Percentiles rank a stretch among this genome's conserved stretches.
Evolutionary conservation across 1,140 invertebrate species (phyloP).

Genomic region (Drosophila neocordata): DNA sequence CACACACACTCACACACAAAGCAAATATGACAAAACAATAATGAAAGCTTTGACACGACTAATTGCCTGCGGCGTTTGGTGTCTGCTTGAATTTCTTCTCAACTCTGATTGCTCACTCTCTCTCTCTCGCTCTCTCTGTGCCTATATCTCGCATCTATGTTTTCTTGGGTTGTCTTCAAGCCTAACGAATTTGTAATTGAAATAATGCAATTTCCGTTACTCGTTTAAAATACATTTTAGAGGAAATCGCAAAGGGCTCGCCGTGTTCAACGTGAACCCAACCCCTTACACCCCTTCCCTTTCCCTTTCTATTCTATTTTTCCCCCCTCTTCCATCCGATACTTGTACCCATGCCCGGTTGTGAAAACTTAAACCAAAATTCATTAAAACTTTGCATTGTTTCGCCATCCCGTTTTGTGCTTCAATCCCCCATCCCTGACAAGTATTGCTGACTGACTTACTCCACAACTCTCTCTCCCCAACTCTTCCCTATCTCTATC

Average conservation of each 20-base stretch:
- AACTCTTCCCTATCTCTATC: conserved; percentile 7
- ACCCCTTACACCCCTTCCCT: not conserved
- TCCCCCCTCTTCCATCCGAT: not conserved
- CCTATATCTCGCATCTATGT: conserved; percentile 4
- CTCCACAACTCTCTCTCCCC: conserved; percentile 3
- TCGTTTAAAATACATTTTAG: conserved; percentile 79
- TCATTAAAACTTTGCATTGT: conserved; percentile 81
- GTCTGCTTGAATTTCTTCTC: conserved; percentile 58
- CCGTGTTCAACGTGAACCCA: conserved; percentile 16
- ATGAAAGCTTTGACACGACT: conserved; percentile 81
- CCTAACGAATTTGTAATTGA: conserved; percentile 77
- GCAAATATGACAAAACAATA: conserved; percentile 81
- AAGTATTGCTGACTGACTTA: conserved; percentile 43
- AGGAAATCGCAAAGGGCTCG: conserved; percentile 76
- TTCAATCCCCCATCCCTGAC: conserved; percentile 38
- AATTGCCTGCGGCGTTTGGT: conserved; percentile 78
- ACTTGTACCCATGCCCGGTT: not conserved
- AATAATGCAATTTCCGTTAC: conserved; percentile 81
- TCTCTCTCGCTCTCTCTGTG: conserved; percentile 26
- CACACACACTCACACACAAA: conserved; percentile 34
- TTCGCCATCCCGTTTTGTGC: conserved; percentile 36
- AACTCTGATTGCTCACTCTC: conserved; percentile 24
- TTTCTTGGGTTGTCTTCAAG: conserved; percentile 19
- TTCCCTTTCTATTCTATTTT: too few species aligned
- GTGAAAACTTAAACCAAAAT: conserved; percentile 80